These are phyloP conservation scores for Drosophila ercepeae DNA, from an alignment of 1,140 invertebrate species.

Conservation along the genomic window DNA sequence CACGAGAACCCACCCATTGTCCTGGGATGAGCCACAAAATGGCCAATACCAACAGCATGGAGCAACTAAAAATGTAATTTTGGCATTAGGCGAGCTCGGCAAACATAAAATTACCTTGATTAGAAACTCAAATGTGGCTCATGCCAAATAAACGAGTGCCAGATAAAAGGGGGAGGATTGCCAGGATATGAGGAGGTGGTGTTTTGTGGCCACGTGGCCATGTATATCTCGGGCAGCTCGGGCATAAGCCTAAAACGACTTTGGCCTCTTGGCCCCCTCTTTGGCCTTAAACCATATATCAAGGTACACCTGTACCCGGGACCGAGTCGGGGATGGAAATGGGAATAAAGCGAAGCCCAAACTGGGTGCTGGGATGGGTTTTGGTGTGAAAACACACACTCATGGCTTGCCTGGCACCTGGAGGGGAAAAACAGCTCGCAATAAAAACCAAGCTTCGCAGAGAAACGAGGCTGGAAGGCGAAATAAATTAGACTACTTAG, in stretches of 20 bases:
- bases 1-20: constrained; percentile 35
- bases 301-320: constrained; percentile 64
- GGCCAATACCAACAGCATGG: constrained; percentile 15
- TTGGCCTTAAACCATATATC: constrained; percentile 61
- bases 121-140: constrained; percentile 72
- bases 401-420: constrained; percentile 39
- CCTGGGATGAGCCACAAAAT: constrained; percentile 22
- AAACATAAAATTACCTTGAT: constrained; percentile 81
- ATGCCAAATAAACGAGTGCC: constrained; percentile 41
- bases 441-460: constrained; percentile 44
- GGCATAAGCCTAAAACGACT: constrained; percentile 69
- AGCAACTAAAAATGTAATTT: constrained; percentile 78
- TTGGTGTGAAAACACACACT: constrained; percentile 35
- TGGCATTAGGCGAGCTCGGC: constrained; percentile 73
- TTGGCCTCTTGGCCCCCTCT: constrained; percentile 34
- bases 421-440: constrained; percentile 35
- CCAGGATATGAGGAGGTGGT: not conserved
- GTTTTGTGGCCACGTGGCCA: constrained; percentile 52
- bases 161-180: not conserved
- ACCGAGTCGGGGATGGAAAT: constrained; percentile 12
- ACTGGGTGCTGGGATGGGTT: constrained; percentile 29
- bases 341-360: constrained; percentile 41
- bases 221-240: constrained; percentile 72
- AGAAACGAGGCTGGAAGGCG: not conserved
- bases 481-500: not conserved